Evolutionary conservation across 2,888 invertebrate species (phyloP).

Genomic region (Drepanosiphum platanoidis): DNA sequence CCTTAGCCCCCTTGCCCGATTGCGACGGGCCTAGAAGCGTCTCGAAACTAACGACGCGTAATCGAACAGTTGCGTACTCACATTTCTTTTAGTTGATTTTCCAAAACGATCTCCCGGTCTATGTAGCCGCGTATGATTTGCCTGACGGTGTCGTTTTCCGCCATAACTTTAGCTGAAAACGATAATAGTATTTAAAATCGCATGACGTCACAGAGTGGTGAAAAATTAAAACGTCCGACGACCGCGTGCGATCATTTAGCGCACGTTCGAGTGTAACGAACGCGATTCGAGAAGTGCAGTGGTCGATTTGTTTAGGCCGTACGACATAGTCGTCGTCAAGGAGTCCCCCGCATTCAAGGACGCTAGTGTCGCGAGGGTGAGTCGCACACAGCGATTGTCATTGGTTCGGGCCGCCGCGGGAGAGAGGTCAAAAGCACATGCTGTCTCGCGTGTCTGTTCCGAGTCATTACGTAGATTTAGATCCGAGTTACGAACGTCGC

Average conservation of each 20-base stretch:
- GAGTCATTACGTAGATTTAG: not conserved
- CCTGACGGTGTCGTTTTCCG: constrained; percentile 37
- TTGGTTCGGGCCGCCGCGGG: not conserved
- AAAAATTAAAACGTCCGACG: not conserved
- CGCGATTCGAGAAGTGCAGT: not conserved
- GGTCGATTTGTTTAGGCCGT: constrained; percentile 26
- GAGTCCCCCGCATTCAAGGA: constrained; percentile 5
- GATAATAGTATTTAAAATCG: no score
- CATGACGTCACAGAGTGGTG: no score
- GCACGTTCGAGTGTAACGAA: constrained; percentile 7
- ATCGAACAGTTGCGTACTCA: constrained; percentile 26
- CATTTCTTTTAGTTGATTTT: constrained; percentile 48
- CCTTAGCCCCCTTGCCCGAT: no score
- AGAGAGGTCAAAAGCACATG: not conserved
- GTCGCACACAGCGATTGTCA: not conserved
- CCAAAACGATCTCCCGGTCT: constrained; percentile 35
- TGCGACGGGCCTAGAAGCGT: no score
- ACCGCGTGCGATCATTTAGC: not conserved
- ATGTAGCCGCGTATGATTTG: constrained; percentile 25
- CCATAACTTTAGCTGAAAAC: not conserved
- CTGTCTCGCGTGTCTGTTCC: not conserved
- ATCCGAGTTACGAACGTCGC: not conserved
- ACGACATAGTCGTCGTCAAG: constrained; percentile 8
- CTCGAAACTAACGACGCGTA: no score
- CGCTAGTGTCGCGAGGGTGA: not conserved